A percentile compares a stretch with the other conserved stretches of the same genome.
phyloP scores from a whole-genome alignment of 2,797 vertebrate species.

The Aphelocoma californica region DNA sequence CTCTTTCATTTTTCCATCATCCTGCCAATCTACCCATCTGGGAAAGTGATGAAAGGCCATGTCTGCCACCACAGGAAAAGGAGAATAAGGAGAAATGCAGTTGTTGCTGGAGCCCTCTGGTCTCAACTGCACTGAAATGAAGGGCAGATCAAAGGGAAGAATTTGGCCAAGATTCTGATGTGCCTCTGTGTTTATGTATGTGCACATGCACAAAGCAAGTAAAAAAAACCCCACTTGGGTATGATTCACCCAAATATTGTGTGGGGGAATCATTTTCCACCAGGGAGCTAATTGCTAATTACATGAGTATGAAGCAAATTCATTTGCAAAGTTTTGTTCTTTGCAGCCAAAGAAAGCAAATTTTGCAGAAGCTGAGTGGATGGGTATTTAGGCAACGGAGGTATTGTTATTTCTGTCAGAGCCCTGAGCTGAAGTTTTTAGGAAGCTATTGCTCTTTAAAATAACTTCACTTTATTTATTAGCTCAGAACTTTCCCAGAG shows the following conservation, averaged over 20 bases:
- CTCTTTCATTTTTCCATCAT: neutral
- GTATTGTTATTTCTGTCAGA: constrained; percentile 47
- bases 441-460: constrained; percentile 56
- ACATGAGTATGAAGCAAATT: constrained; percentile 21
- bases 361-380: neutral
- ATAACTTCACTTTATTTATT: constrained; percentile 60
- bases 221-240: neutral
- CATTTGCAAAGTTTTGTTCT: constrained; percentile 37
- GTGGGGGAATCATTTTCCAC: neutral
- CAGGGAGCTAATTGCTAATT: constrained; percentile 45
- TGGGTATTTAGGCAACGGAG: neutral
- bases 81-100: neutral
- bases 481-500: constrained; percentile 69
- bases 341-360: neutral
- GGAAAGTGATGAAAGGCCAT: neutral
- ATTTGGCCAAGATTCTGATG: neutral
- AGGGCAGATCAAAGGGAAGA: neutral
- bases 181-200: neutral
- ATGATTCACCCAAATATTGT: constrained; percentile 29
- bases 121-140: neutral
- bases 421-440: constrained; percentile 36
- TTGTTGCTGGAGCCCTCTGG: neutral
- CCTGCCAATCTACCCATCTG: neutral
- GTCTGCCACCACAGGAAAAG: neutral
- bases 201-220: neutral